phyloP scores from a whole-genome alignment of 2,797 vertebrate genomes.

The Orientallactaga sibirica region DNA sequence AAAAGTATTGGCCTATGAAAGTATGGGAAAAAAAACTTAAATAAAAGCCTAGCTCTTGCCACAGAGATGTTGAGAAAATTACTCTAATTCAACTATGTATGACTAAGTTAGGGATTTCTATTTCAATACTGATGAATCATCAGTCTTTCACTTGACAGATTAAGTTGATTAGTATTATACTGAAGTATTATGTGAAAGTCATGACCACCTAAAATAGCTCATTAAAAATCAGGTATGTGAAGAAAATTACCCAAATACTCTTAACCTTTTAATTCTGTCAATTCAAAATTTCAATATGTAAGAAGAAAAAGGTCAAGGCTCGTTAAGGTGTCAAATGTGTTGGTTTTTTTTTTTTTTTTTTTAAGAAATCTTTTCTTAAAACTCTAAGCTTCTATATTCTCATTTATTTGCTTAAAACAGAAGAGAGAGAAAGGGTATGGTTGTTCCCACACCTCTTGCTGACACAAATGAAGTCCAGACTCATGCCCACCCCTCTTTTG shows the following conservation, averaged over 20 bases:
- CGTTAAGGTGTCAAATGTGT: neutral
- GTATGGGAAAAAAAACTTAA: neutral
- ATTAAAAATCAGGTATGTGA: constrained; percentile 41
- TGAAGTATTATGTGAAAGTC: constrained; percentile 39
- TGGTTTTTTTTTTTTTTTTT: too few relatives aligned
- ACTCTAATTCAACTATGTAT: neutral
- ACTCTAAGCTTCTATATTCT: too few relatives aligned
- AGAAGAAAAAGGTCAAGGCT: constrained; percentile 3
- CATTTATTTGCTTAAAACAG: too few relatives aligned
- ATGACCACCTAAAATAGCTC: constrained; percentile 34
- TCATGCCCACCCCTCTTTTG: too few relatives aligned
- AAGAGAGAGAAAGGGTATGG: too few relatives aligned
- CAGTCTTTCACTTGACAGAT: constrained; percentile 39
- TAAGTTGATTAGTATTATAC: constrained; percentile 22
- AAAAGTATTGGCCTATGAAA: neutral
- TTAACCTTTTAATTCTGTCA: constrained; percentile 56
- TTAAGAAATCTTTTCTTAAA: too few relatives aligned
- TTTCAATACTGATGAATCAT: constrained; percentile 31
- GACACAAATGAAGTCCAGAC: neutral
- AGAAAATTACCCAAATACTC: constrained; percentile 18
- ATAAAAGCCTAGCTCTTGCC: neutral
- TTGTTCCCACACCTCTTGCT: too few relatives aligned
- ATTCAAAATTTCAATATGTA: constrained; percentile 4
- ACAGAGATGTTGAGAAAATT: neutral
- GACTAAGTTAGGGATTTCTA: constrained; percentile 32